Base-by-base conservation (phyloP, 2,888 invertebrate genomes). In the Thereva unica region DNA sequence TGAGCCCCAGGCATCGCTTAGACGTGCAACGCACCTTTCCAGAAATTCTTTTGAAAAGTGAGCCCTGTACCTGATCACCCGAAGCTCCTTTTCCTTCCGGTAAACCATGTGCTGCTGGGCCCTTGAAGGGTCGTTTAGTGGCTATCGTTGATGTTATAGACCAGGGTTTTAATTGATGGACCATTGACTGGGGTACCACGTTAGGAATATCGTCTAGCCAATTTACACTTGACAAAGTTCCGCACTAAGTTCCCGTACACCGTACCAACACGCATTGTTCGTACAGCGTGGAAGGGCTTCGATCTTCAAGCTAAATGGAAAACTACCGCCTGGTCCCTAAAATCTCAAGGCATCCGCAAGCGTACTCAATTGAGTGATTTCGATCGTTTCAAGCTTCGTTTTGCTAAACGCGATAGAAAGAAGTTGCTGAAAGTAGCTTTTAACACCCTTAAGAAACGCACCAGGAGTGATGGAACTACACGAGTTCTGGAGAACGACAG, bases 101-200 rank as follows among this genome's bases (percentile, higher is more conserved):
- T n/a, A n/a, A n/a, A n/a, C n/a, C n/a, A 81, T 90, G 98, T 75
- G 89, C 95, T 69, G 91, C 93, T 78, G 98, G 99, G 64, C 86
- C 88, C 68, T 83, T 95, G 77, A 89, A 91, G 81, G 97, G 97
- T 74, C 97, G 97, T 83, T 85, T 98, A 69, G 90, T 93, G 74
- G 88, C 91, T 77, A 95, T 99, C 79, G 95, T 98, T 70, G 96
- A 99, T 82, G 88, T 98, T 75, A 94, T 99, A 76, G 97, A 99
- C 82, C 97, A 97, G 85, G 94, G 93, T 94, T 75, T 86, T 98
- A 75, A 86, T 97, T 71, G 97, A 98, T 85, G 97, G 97, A 64
- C n/a, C n/a, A n/a, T n/a, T n/a, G n/a, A n/a, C n/a, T n/a, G n/a
- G n/a, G n/a, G n/a, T n/a, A n/a, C n/a, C 97, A 97, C 87, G 97